These are phyloP conservation scores for Drosophila serrata DNA, from an alignment of 1,140 invertebrate genomes.

Conservation along the genomic window DNA sequence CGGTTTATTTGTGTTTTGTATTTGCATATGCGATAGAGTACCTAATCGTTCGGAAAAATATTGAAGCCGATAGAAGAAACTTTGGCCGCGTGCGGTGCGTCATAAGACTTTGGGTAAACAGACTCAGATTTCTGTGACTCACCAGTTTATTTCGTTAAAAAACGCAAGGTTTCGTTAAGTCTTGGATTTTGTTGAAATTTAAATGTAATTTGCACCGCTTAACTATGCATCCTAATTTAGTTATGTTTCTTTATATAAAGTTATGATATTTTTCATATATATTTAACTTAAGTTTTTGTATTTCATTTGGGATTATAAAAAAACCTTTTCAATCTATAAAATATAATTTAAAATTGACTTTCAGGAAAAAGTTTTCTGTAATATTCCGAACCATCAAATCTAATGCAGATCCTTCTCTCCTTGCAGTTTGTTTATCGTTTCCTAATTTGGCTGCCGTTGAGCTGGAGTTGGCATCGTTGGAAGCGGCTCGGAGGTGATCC, in stretches of 20 bases:
- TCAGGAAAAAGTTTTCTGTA: too few relatives aligned
- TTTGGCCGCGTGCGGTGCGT: constrained; percentile 9
- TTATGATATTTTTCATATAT: neutral
- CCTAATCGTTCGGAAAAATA: constrained; percentile 12
- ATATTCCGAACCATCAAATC: neutral
- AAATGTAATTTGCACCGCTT: neutral
- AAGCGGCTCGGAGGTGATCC: constrained; percentile 9
- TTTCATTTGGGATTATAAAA: neutral
- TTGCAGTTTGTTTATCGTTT: constrained; percentile 77
- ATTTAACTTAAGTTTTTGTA: neutral
- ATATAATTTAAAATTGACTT: neutral
- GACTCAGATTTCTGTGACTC: constrained; percentile 12
- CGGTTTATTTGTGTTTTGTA: constrained; percentile 7
- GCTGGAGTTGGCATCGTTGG: constrained; percentile 61
- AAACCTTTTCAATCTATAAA: neutral
- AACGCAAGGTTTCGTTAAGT: neutral
- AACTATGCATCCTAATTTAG: too few relatives aligned
- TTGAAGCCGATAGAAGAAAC: constrained; percentile 15
- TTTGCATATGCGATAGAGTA: constrained; percentile 11
- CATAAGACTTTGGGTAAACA: constrained; percentile 17
- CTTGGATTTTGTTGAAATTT: neutral
- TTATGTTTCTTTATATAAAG: too few relatives aligned
- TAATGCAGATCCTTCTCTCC: neutral
- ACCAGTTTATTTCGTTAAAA: constrained; percentile 1
- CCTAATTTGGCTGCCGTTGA: constrained; percentile 83